Evolutionary conservation across 2,888 invertebrate species (phyloP).

Genomic region (Cacoxenus indagator): DNA sequence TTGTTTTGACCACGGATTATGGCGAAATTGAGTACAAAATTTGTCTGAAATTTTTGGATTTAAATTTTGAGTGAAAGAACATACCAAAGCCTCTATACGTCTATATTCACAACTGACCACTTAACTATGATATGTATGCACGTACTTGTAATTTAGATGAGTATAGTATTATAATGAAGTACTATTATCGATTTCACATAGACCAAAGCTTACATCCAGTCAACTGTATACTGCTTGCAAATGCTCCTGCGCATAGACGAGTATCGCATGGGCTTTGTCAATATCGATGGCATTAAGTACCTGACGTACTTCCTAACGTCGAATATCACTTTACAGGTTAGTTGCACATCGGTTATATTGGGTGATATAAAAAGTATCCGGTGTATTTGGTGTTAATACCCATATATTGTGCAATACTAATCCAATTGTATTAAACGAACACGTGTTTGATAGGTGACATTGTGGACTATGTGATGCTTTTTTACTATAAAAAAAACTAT

Average conservation of each 20-base stretch:
- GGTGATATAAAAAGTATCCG: no score
- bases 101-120: conserved; percentile 94
- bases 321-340: conserved; percentile 89
- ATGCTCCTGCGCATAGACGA: conserved; percentile 97
- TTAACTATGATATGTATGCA: conserved; percentile 78
- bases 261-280: conserved; percentile 93
- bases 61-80: no score
- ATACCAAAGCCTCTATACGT: no score
- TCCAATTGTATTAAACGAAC: no score
- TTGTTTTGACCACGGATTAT: no score
- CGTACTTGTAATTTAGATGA: background rate
- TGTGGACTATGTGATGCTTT: no score
- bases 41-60: no score
- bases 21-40: no score
- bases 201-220: conserved; percentile 98
- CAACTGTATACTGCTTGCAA: conserved; percentile 96
- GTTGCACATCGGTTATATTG: conserved; percentile 11
- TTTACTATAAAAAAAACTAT: no score
- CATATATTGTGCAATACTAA: background rate
- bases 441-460: no score
- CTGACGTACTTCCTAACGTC: conserved; percentile 90
- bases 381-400: background rate
- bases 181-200: conserved; percentile 63
- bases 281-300: conserved; percentile 93
- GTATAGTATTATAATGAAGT: background rate